Percentiles rank a stretch among this genome's conserved stretches.
Evolutionary conservation across 2,113 vertebrate species (phyloP).

Genomic region (Mola mola): DNA sequence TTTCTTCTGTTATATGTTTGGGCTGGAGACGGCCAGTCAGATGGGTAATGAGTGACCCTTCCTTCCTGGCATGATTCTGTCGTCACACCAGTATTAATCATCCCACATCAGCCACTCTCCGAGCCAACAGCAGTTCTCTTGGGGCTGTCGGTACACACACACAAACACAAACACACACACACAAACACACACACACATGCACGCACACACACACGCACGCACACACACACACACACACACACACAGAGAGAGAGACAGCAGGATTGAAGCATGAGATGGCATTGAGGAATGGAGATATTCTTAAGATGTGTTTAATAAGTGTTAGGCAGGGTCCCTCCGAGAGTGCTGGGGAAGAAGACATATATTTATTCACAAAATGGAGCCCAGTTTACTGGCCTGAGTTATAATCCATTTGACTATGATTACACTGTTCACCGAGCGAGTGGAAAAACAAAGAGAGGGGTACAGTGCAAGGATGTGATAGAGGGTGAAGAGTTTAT

Average conservation of each 20-base stretch:
- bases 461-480: not conserved
- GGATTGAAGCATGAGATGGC: slow-evolving; percentile 72
- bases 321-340: slow-evolving; percentile 56
- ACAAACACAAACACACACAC: not conserved
- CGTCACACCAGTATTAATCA: slow-evolving; percentile 73
- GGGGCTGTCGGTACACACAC: slow-evolving; percentile 34
- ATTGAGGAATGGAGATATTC: slow-evolving; percentile 77
- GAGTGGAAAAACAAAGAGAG: not conserved
- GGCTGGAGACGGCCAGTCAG: slow-evolving; percentile 61
- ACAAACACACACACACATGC: slow-evolving; percentile 7
- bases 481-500: not conserved
- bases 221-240: slow-evolving; percentile 11
- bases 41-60: slow-evolving; percentile 78
- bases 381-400: slow-evolving; percentile 29
- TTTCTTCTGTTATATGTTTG: slow-evolving; percentile 27
- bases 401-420: slow-evolving; percentile 55
- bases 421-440: slow-evolving; percentile 27
- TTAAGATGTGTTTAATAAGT: slow-evolving; percentile 75
- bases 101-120: slow-evolving; percentile 58
- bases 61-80: slow-evolving; percentile 68
- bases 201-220: slow-evolving; percentile 6
- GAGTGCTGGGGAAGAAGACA: slow-evolving; percentile 21
- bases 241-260: not conserved
- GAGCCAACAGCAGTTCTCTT: slow-evolving; percentile 59
- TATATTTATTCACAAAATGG: slow-evolving; percentile 49